A percentile compares a stretch with the other conserved stretches of the same genome.
Evolutionary conservation across 2,113 vertebrate genomes (phyloP).

Genomic region (Catharus minimus): DNA sequence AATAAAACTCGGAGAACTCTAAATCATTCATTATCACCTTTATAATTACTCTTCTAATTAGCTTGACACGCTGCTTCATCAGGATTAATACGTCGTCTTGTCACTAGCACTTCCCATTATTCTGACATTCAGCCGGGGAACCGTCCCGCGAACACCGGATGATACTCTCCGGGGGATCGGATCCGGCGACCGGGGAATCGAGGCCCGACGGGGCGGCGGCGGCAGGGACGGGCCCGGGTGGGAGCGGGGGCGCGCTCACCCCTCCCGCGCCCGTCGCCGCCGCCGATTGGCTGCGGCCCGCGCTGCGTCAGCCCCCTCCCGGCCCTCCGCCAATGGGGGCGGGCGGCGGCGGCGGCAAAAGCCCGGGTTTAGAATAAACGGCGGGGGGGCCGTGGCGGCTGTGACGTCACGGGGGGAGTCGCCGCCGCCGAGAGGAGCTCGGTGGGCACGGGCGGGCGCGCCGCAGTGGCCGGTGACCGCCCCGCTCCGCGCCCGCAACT

Average conservation of each 20-base stretch:
- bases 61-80: slow-evolving; percentile 85
- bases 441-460: slow-evolving; percentile 88
- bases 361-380: slow-evolving; percentile 78
- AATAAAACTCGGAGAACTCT: slow-evolving; percentile 79
- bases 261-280: background rate
- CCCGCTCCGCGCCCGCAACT: slow-evolving; percentile 85
- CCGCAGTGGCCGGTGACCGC: slow-evolving; percentile 80
- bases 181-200: background rate
- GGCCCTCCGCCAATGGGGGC: slow-evolving; percentile 80
- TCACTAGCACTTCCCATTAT: slow-evolving; percentile 77
- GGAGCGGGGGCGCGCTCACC: background rate
- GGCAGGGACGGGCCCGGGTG: background rate
- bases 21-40: slow-evolving; percentile 89
- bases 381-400: slow-evolving; percentile 73
- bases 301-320: slow-evolving; percentile 70
- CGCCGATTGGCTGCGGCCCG: slow-evolving; percentile 81
- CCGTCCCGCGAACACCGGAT: slow-evolving; percentile 49
- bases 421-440: slow-evolving; percentile 85
- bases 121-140: slow-evolving; percentile 74
- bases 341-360: slow-evolving; percentile 59
- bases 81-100: slow-evolving; percentile 80
- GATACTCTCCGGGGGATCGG: slow-evolving; percentile 38
- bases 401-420: slow-evolving; percentile 95
- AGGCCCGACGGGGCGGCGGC: background rate
- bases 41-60: slow-evolving; percentile 94